phyloP scores from a whole-genome alignment of 2,888 invertebrate genomes.

The Trachelus troglodyta region DNA sequence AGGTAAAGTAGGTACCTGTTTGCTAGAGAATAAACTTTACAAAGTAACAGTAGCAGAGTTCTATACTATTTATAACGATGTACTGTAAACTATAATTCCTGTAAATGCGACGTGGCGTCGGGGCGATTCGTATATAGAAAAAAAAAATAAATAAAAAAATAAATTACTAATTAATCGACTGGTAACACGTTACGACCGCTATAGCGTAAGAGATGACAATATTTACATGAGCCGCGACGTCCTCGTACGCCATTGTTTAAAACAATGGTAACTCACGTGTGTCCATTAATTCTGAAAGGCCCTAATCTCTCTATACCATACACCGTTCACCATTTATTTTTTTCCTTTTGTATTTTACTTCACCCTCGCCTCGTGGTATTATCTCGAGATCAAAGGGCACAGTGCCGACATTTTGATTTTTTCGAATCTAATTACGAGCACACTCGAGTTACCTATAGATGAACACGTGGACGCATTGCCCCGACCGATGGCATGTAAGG shows the following conservation, averaged over 20 bases:
- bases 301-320: neutral
- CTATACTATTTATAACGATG: constrained; percentile 56
- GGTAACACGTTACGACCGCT: constrained; percentile 15
- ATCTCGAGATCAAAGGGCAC: neutral
- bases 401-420: neutral
- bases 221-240: constrained; percentile 16
- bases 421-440: constrained; percentile 11
- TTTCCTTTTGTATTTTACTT: constrained; percentile 12
- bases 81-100: constrained; percentile 42
- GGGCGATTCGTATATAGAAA: constrained; percentile 12
- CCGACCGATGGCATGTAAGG: constrained; percentile 31
- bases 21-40: constrained; percentile 52
- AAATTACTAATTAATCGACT: neutral
- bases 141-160: neutral
- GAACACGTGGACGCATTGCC: constrained; percentile 41
- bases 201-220: constrained; percentile 47
- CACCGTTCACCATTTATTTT: constrained; percentile 13
- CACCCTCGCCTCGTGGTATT: constrained; percentile 8
- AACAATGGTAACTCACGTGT: neutral
- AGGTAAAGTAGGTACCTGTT: constrained; percentile 66
- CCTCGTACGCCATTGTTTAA: neutral
- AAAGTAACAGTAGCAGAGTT: constrained; percentile 41
- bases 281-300: neutral
- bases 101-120: constrained; percentile 14
- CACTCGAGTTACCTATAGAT: constrained; percentile 32